Conservation (phyloP, 2,888 invertebrate genomes). For the Drosophila melanosoma region DNA sequence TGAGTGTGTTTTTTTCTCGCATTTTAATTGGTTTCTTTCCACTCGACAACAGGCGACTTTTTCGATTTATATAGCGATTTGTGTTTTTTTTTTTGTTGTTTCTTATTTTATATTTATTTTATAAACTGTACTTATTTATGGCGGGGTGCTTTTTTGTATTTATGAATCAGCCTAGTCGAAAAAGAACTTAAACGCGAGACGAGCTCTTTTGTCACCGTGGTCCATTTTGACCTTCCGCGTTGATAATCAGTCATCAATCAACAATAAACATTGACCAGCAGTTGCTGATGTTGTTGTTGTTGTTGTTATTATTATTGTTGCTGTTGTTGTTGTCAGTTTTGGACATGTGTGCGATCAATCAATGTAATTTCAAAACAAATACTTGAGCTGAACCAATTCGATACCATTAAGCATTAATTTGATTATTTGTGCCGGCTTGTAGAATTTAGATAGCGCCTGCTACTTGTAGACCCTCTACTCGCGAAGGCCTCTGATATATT, state of each 20-base stretch:
- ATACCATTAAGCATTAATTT: slow-evolving; percentile 22
- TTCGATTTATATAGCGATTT: slow-evolving; percentile 45
- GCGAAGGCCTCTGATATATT: background rate
- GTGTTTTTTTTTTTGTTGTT: slow-evolving; percentile 25
- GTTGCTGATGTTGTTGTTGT: slow-evolving; percentile 23
- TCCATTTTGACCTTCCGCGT: slow-evolving; percentile 63
- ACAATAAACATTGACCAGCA: slow-evolving; percentile 46
- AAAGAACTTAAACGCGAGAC: slow-evolving; percentile 37
- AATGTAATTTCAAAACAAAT: slow-evolving; percentile 44
- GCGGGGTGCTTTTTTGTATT: slow-evolving; percentile 22
- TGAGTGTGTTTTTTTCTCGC: slow-evolving; percentile 45
- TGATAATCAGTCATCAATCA: slow-evolving; percentile 70
- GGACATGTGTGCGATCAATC: slow-evolving; percentile 51
- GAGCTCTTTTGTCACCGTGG: slow-evolving; percentile 52
- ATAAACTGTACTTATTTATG: slow-evolving; percentile 74
- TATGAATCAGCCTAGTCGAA: slow-evolving; percentile 42
- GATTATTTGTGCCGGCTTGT: slow-evolving; percentile 30
- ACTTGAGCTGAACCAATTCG: slow-evolving; percentile 55
- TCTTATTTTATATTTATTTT: slow-evolving; percentile 45
- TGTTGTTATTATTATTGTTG: slow-evolving; percentile 14
- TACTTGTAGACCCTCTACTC: background rate
- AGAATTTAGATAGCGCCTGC: slow-evolving; percentile 14
- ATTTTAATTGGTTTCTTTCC: slow-evolving; percentile 78
- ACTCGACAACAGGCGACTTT: slow-evolving; percentile 69
- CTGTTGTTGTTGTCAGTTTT: slow-evolving; percentile 20